phyloP scores from a whole-genome alignment of 2,888 invertebrate species.

The Leptinotarsa rubiginosa region DNA sequence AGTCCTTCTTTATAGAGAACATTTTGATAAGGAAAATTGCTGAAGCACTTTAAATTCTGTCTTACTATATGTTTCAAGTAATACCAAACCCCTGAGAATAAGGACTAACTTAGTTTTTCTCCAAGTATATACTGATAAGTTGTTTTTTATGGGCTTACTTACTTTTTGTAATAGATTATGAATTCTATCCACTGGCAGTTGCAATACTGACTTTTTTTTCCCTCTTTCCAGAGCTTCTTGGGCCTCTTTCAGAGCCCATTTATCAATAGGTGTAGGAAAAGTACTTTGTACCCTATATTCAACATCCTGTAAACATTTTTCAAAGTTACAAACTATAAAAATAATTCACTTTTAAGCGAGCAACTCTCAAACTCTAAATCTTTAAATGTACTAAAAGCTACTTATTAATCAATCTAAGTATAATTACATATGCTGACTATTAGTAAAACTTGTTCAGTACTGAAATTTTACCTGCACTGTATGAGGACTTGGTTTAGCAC shows the following conservation, averaged over 20 bases:
- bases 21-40: no score
- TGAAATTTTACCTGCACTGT: conserved; percentile 74
- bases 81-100: no score
- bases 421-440: not conserved
- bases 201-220: conserved; percentile 80
- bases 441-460: not conserved
- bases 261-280: conserved; percentile 95
- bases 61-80: no score
- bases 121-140: not conserved
- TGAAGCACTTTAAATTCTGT: no score
- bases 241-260: conserved; percentile 93
- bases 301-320: conserved; percentile 76
- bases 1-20: no score
- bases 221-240: conserved; percentile 84
- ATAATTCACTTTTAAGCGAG: not conserved
- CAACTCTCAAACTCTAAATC: no score
- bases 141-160: conserved; percentile 39
- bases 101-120: no score
- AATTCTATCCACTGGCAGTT: conserved; percentile 86
- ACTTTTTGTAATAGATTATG: conserved; percentile 88
- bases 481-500: conserved; percentile 85
- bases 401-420: no score
- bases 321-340: not conserved
- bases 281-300: conserved; percentile 92
- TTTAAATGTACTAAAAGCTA: no score